phyloP scores from a whole-genome alignment of 2,113 vertebrate species.

The Dromiciops gliroides region DNA sequence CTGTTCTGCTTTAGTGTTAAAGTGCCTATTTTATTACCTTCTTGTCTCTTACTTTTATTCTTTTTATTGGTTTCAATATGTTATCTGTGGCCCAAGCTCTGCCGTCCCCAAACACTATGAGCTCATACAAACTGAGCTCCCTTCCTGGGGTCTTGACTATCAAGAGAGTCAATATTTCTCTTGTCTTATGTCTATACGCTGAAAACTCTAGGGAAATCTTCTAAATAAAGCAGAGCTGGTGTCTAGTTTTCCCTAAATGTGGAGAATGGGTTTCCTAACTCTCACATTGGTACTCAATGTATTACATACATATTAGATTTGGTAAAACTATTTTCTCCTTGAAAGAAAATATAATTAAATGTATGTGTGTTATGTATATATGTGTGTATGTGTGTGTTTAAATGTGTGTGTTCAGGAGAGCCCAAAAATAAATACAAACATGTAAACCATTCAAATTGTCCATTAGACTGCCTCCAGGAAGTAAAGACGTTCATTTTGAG shows the following conservation, averaged over 20 bases:
- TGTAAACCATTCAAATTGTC: too few species aligned
- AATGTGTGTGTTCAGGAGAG: too few species aligned
- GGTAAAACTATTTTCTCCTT: not conserved
- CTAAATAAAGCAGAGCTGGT: not conserved
- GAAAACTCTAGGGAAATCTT: not conserved
- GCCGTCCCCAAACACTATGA: not conserved
- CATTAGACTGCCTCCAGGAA: too few species aligned
- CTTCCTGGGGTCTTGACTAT: not conserved
- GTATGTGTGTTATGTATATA: too few species aligned
- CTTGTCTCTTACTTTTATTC: constrained; percentile 27
- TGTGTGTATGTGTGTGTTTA: too few species aligned
- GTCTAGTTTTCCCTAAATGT: not conserved
- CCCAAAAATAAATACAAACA: too few species aligned
- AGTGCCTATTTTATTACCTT: not conserved
- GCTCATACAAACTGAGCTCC: not conserved
- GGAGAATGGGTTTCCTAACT: not conserved
- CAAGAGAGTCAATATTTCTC: not conserved
- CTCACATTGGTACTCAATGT: not conserved
- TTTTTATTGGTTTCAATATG: not conserved
- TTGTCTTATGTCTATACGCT: not conserved
- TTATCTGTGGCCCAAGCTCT: not conserved
- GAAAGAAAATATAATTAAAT: not conserved
- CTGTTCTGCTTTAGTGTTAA: not conserved
- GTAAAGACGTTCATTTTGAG: too few species aligned
- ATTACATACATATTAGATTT: constrained; percentile 5